Percentiles rank a stretch among this genome's conserved stretches.
Evolutionary conservation across 2,797 vertebrate genomes (phyloP).

Genomic region (Phaenicophaeus curvirostris): DNA sequence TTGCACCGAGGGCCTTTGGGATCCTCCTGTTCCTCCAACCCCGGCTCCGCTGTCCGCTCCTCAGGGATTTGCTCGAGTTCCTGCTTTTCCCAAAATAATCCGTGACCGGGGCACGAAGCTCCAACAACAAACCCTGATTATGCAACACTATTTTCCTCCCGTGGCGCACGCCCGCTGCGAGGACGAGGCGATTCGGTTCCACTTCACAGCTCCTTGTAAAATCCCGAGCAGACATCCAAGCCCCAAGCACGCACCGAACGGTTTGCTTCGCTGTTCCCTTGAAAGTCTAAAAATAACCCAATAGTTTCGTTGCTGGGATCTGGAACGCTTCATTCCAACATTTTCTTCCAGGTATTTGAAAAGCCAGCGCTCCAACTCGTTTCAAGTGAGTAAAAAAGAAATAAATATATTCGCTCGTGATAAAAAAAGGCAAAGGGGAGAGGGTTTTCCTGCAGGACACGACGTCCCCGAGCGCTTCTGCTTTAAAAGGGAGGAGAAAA

Average conservation of each 20-base stretch:
- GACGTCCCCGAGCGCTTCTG: not conserved
- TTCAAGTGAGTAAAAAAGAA: too few relatives aligned
- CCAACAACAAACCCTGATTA: not conserved
- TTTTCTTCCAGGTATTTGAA: not conserved
- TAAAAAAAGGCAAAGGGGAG: rapidly evolving
- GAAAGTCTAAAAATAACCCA: not conserved
- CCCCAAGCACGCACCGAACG: not conserved
- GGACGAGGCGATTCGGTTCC: not conserved
- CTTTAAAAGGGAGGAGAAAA: not conserved
- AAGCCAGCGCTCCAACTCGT: not conserved
- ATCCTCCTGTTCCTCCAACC: not conserved
- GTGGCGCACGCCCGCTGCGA: not conserved
- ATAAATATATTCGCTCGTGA: not conserved
- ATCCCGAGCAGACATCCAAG: not conserved
- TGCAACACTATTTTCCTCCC: not conserved
- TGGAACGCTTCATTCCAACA: not conserved
- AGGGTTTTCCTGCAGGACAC: not conserved
- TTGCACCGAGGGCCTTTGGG: not conserved
- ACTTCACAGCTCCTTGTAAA: not conserved
- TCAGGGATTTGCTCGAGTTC: not conserved
- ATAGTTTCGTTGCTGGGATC: not conserved
- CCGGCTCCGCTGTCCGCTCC: not conserved
- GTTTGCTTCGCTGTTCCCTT: not conserved
- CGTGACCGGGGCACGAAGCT: not conserved
- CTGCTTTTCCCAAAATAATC: not conserved